Base-by-base conservation (phyloP, 1,140 invertebrate genomes). In the Drosophila seguyi region DNA sequence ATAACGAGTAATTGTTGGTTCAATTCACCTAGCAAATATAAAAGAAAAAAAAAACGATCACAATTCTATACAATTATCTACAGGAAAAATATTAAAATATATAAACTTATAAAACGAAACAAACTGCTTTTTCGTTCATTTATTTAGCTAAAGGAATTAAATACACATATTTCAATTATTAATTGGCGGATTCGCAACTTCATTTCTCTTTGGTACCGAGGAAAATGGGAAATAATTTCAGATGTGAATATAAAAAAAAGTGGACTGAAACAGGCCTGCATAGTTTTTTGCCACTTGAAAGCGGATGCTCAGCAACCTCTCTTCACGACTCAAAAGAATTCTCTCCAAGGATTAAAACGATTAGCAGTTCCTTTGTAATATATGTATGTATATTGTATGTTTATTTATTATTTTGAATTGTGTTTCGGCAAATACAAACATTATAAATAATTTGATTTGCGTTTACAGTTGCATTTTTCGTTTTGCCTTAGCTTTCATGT, bases 381-480 rank as follows among this genome's bases (percentile, higher is more conserved):
- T 81, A 65, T 75, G 74, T 47, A 45, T 71, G 75, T 85, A 78
- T 78, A 78, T 75, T 86, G 85, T 86, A 63, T 87, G 75, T 81
- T 78, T 87, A 66, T 77, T 79, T 78, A 83, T 77, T 80, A 67
- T 80, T 62, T 65, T 80, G 84, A 77, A 83, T 76, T 72, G 68
- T 78, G 66, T 88, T 77, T 47, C 36, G 62, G 78, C 78, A 85
- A 88, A 88, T 87, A 87, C 83, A 87, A 88, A 88, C 68, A 72
- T 86, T 85, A 85, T 71, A 85, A 85, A 86, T 86, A 86, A 86
- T 85, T 85, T 86, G 82, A 85, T 85, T 76, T 87, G 67, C 73
- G 71, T 75, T 72, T 71, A 72, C 65, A 69, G 42, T 62, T 87
- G 59, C 34, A 58, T 73, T 45, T 79, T 69, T 72, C 63, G 38